Evolutionary conservation across 2,888 invertebrate genomes (phyloP).

Genomic region (Plebejus argus): DNA sequence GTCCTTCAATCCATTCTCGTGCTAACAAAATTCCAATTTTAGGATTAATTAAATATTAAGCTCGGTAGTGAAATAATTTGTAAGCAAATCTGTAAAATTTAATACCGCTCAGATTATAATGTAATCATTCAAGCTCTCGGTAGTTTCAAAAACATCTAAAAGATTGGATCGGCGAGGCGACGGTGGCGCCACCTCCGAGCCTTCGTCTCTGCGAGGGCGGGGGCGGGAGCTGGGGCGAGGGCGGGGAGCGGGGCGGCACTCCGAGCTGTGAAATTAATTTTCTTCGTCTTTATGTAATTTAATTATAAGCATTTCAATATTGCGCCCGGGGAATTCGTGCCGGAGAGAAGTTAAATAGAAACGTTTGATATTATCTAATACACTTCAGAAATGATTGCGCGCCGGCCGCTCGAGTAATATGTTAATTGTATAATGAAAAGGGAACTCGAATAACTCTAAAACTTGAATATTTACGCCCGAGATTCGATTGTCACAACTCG

Average conservation of each 20-base stretch:
- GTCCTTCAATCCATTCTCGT: conserved; percentile 49
- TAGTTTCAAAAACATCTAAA: conserved; percentile 77
- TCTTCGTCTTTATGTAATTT: conserved; percentile 82
- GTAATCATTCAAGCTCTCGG: conserved; percentile 79
- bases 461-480: conserved; percentile 2
- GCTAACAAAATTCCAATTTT: conserved; percentile 63
- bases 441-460: conserved; percentile 1
- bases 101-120: conserved; percentile 79
- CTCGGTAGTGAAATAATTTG: conserved; percentile 81
- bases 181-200: conserved; percentile 65
- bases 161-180: conserved; percentile 76
- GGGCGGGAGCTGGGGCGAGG: conserved; percentile 52
- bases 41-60: conserved; percentile 81
- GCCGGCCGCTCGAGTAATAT: conserved; percentile 67
- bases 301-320: conserved; percentile 82
- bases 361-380: conserved; percentile 80
- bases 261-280: conserved; percentile 80
- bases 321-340: conserved; percentile 78
- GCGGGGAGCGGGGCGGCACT: conserved; percentile 62
- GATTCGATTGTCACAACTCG: conserved; percentile 3
- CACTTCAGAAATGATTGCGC: conserved; percentile 76
- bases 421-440: conserved; percentile 27
- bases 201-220: conserved; percentile 62
- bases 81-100: conserved; percentile 81
- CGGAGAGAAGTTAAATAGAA: conserved; percentile 79